phyloP scores from a whole-genome alignment of 2,113 vertebrate genomes.

The Paratilapia polleni region DNA sequence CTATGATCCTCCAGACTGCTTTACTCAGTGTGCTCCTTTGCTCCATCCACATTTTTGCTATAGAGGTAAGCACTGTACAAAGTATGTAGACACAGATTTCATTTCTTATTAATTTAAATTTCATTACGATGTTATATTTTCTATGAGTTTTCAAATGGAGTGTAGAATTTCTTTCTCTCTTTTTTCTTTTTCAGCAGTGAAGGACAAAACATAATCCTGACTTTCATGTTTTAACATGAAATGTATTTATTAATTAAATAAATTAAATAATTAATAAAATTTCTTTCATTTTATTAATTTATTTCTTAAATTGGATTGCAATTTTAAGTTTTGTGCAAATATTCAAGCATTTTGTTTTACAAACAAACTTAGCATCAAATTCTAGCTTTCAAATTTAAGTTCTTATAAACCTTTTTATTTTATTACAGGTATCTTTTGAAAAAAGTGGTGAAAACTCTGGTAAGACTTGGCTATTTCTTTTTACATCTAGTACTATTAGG shows the following conservation, averaged over 20 bases:
- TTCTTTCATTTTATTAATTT: neutral
- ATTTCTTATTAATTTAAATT: neutral
- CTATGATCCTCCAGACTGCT: conserved; percentile 52
- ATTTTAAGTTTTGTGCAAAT: neutral
- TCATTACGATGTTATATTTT: neutral
- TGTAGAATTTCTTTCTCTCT: no score
- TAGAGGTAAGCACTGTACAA: conserved; percentile 29
- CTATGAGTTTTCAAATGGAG: neutral
- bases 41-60: neutral
- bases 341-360: neutral
- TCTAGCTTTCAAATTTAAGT: neutral
- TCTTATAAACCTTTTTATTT: neutral
- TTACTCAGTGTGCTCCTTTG: conserved; percentile 35
- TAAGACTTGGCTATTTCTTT: no score
- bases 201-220: no score
- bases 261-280: no score
- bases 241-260: no score
- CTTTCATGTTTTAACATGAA: no score
- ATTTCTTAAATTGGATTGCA: neutral
- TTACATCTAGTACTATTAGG: no score
- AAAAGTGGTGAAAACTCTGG: conserved; percentile 21
- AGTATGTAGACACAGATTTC: fast-evolving
- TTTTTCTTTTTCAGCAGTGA: neutral
- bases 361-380: neutral
- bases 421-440: conserved; percentile 36